Evolutionary conservation across 2,888 invertebrate species (phyloP), one percentile per base, ranked within the genome.

Genomic region (Gymnosoma rotundatum): DNA sequence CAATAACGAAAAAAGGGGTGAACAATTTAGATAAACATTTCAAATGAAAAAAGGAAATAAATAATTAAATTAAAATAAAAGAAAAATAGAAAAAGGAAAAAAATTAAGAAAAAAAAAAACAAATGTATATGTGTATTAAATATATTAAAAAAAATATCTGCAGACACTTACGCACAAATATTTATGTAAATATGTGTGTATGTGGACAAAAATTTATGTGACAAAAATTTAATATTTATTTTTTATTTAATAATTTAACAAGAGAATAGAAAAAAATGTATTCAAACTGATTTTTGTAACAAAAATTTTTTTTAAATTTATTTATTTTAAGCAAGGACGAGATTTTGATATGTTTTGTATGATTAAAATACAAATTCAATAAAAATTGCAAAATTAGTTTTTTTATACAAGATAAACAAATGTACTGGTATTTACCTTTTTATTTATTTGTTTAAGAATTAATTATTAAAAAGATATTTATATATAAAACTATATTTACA

Each of bases 51-150:
- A 42, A 42, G 4, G 4, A 42, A 12, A 42, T 42, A 42, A 42
- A 12, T 0, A 42, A 12, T 12, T 61, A 20, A 78, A 69, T 69
- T 61, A 61, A 18, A 52, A 63, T 16, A 5, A 16, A 48, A 48
- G 0, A n/a, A 48, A 36, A 21, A 63, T 12, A 8, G 38, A 50
- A 60, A 1, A 21, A 50, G 32, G 10, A 42, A 32, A 25, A 72
- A 61, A 54, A 60, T 6, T 32, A 32, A 32, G 2, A 5, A 32
- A 48, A n/a, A 42, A 48, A 25, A 72, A 61, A 54, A 72, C 42
- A 76, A 69, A 63, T 70, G 78, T 78, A 70, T 69, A 78, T 78
- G 78, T 48, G 78, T 78, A 63, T 70, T 54, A 54, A 69, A 52
- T 45, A 52, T 61, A 60, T 52, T 2, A 70, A 70, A 54, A 61